phyloP scores from a whole-genome alignment of 2,888 invertebrate genomes.

The Euproctis similis region DNA sequence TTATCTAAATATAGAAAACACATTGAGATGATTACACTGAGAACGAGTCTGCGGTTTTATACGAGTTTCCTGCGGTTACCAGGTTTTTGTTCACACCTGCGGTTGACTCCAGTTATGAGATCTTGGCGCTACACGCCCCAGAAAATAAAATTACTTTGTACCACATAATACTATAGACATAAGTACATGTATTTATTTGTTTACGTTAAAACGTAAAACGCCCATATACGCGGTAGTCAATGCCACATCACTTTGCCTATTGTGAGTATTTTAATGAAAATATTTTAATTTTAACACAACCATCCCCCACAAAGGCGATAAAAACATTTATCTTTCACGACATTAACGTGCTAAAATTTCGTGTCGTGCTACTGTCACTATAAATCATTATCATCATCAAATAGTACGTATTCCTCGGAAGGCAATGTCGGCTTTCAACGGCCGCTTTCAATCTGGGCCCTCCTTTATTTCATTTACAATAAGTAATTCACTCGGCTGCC shows the following conservation, averaged over 20 bases:
- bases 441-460: conserved; percentile 68
- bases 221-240: conserved; percentile 13
- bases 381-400: conserved; percentile 73
- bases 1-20: conserved; percentile 60
- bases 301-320: conserved; percentile 44
- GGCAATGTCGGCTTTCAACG: conserved; percentile 61
- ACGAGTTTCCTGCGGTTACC: conserved; percentile 46
- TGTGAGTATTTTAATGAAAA: too few relatives aligned
- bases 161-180: conserved; percentile 18
- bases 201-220: conserved; percentile 13
- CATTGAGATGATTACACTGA: conserved; percentile 51
- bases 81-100: conserved; percentile 58
- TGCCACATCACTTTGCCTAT: too few relatives aligned
- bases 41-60: conserved; percentile 48
- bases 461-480: conserved; percentile 73
- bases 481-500: conserved; percentile 69
- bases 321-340: conserved; percentile 63
- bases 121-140: conserved; percentile 22
- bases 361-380: conserved; percentile 61
- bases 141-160: conserved; percentile 17
- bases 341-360: conserved; percentile 63
- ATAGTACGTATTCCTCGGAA: conserved; percentile 47
- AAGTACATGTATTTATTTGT: conserved; percentile 4
- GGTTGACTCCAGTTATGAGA: conserved; percentile 46
- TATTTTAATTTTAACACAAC: conserved; percentile 46